Conservation (phyloP, 2,113 vertebrate genomes). For the Hymenochirus boettgeri region DNA sequence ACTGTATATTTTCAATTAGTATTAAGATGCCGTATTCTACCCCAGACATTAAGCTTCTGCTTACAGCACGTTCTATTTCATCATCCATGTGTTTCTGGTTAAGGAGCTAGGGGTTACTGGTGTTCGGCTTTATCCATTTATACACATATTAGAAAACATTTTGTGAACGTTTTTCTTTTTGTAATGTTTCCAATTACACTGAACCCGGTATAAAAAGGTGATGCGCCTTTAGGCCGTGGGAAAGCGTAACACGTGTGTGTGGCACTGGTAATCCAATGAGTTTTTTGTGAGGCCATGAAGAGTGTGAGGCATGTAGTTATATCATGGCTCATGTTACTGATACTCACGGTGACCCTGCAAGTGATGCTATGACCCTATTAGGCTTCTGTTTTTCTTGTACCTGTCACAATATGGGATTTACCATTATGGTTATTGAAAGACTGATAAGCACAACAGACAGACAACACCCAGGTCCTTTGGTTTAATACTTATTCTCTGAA, state of each 20-base stretch:
- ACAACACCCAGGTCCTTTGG: too few relatives aligned
- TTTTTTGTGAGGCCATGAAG: conserved; percentile 4
- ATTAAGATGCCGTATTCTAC: too few relatives aligned
- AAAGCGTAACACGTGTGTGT: conserved; percentile 30
- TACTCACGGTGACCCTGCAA: not conserved
- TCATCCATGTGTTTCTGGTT: conserved; percentile 23
- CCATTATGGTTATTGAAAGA: too few relatives aligned
- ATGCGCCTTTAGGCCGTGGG: conserved; percentile 18
- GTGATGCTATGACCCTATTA: not conserved
- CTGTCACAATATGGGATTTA: not conserved
- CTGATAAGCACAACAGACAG: too few relatives aligned
- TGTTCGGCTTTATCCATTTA: conserved; percentile 28
- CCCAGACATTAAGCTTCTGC: too few relatives aligned
- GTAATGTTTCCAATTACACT: conserved; percentile 33
- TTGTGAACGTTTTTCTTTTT: conserved; percentile 15
- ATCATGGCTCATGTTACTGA: not conserved
- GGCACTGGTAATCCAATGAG: conserved; percentile 25
- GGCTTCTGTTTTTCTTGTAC: not conserved
- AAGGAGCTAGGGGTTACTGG: conserved; percentile 16
- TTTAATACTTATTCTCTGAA: too few relatives aligned
- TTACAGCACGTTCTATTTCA: too few relatives aligned
- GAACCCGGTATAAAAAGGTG: conserved; percentile 13
- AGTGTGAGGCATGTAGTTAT: not conserved
- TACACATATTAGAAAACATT: conserved; percentile 31
- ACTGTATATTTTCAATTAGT: too few relatives aligned